These are phyloP conservation scores for Hydrolagus colliei DNA, from an alignment of 2,797 vertebrate species.

Conservation along the genomic window DNA sequence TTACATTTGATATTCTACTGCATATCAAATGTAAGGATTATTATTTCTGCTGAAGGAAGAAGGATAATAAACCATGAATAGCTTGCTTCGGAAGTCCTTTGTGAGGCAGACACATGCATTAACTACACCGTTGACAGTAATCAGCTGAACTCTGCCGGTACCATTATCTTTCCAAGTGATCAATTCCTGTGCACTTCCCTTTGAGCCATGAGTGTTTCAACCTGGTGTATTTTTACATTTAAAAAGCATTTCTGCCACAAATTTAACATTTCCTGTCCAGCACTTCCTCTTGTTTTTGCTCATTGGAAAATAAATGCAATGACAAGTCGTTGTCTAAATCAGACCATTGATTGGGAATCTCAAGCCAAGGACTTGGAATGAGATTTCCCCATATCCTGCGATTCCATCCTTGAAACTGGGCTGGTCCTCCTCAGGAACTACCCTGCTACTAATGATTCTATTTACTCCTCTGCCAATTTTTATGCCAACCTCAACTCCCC, in stretches of 20 bases:
- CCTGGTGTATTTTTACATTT: background rate
- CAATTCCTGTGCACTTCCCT: background rate
- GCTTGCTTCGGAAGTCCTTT: background rate
- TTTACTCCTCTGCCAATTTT: no score
- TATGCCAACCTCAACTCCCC: no score
- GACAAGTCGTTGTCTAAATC: background rate
- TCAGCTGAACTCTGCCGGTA: background rate
- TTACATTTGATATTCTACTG: no score
- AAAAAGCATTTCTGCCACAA: background rate
- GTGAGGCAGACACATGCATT: background rate
- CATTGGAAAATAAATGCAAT: background rate
- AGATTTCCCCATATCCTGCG: background rate
- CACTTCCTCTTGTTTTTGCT: slow-evolving; percentile 17
- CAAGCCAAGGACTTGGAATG: background rate
- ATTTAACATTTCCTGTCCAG: background rate
- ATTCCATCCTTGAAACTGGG: background rate
- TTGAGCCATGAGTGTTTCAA: background rate
- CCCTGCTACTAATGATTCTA: no score
- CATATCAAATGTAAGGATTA: no score
- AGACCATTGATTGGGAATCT: background rate
- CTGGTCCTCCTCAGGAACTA: no score
- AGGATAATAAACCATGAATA: background rate
- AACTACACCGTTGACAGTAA: background rate
- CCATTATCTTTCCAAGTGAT: background rate
- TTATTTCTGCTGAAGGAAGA: background rate